Evolutionary conservation across 2,113 vertebrate species (phyloP), one percentile per base, ranked within the genome.

Genomic region (Pseudorasbora parva): DNA sequence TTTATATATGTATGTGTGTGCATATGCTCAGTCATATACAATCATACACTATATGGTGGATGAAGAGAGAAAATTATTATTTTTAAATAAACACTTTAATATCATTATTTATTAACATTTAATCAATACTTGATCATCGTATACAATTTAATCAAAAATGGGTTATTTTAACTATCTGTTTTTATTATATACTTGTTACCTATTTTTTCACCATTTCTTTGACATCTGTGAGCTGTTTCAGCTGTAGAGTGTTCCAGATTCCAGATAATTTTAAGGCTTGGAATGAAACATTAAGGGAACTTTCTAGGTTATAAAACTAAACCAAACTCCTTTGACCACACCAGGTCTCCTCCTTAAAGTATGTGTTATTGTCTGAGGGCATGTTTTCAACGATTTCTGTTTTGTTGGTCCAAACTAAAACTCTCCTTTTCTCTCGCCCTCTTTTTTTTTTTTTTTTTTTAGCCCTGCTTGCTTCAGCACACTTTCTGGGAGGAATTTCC

Each of bases 401-500:
- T 71, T 27, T 23, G 56, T 81, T 68, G 27, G 37, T 57, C 64
- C 27, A 81, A 69, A 17, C 64, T 68, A 60, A 54, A 54, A 62
- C 57, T 49, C 19, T 45, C 23, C 47, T 21, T 45, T 27, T 60
- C 30, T 49, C 57, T 27, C 37, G 15, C 59, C 76, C 80, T 89
- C n/a, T n/a, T n/a, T n/a, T n/a, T n/a, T n/a, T n/a, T n/a, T n/a
- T 85, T 89, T 74, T 85, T 62, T 82, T 74, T 85, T 62, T 82
- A 88, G 87, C 73, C 51, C 37, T 33, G 59, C 86, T 88, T 86
- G 82, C 78, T 91, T 82, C 86, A 14, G 80, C 68, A 85, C 81
- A 84, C 69, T 64, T 82, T 79, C 88, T 75, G 37, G 82, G 82
- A 57, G 85, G 69, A 89, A 87, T 88, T 85, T 90, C 87, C 81